Base-by-base conservation (phyloP, 2,888 invertebrate species). In the Philereme transversata region DNA sequence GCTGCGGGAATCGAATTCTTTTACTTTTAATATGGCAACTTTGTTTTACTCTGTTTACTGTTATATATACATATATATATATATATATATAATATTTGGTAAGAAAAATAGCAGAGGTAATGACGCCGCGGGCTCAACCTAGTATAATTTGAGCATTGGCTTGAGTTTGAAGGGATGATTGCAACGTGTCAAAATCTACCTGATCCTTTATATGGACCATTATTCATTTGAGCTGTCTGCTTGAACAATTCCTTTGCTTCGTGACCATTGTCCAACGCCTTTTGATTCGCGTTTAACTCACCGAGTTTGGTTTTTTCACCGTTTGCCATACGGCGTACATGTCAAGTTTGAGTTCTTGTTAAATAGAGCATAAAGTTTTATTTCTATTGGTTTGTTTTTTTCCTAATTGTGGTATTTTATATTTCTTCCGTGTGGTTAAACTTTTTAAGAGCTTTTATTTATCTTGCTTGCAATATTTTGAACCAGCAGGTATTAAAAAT, bases 221-320 rank as follows among this genome's bases (percentile, higher is more conserved):
- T 83, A 82, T 79, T 83, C 81, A 81, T 82, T 55, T 67, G 61
- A 80, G 74, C 77, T 76, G 78, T 81, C 79, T 79, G 73, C 75
- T 75, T 79, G 82, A 83, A 78, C 75, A 82, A 83, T 83, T 80
- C 75, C 74, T 78, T 78, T 79, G 75, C 74, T 79, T 79, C 86
- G 81, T 90, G 91, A 92, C 91, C 91, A 90, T 92, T 92, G 91
- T 92, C 92, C 92, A 87, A 90, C 75, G 62, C 76, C 88, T 84
- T 91, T 91, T 88, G 91, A 91, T 91, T 86, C 86, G 79, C 77
- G 76, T 75, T 77, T 75, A 78, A 77, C 73, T 76, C 76, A 69
- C 73, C 69, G 79, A 77, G 78, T 79, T 75, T 69, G 80, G 79
- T 81, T 83, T 83, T 81, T 81, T 75, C 76, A 54, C 68, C 70